Conservation (phyloP, 2,113 vertebrate species). For the Epinephelus fuscoguttatus region DNA sequence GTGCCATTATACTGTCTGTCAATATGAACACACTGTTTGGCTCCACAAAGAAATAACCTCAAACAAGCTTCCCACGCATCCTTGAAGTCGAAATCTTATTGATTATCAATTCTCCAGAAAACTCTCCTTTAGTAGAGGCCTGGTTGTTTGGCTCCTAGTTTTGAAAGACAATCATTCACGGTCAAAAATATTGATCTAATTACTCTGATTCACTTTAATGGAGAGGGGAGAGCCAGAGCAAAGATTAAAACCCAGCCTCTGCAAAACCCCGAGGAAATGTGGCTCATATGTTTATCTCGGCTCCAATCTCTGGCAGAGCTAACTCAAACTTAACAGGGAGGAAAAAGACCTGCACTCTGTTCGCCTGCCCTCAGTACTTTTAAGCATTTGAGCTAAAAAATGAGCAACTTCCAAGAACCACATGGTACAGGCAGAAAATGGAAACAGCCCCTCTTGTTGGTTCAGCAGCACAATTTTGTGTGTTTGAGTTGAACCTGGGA, state of each 20-base stretch:
- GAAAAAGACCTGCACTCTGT: conserved; percentile 30
- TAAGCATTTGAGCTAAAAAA: conserved; percentile 19
- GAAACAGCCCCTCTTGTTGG: conserved; percentile 34
- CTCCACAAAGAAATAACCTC: conserved; percentile 23
- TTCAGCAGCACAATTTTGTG: conserved; percentile 3
- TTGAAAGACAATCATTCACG: conserved; percentile 23
- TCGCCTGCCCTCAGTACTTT: conserved; percentile 6
- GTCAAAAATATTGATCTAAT: conserved; percentile 68
- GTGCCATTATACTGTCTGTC: conserved; percentile 34
- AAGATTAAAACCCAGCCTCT: conserved; percentile 40
- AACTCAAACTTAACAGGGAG: conserved; percentile 11
- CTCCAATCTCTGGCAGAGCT: conserved; percentile 34
- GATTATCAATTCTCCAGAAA: conserved; percentile 46
- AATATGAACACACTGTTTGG: conserved; percentile 5
- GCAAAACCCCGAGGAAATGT: conserved; percentile 52
- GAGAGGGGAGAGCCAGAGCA: conserved; percentile 22
- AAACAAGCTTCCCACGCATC: conserved; percentile 41
- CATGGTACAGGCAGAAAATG: conserved; percentile 38
- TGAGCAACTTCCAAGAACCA: conserved; percentile 48
- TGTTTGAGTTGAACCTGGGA: conserved; percentile 38
- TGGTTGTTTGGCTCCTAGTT: conserved; percentile 9
- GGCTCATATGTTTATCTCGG: conserved; percentile 57
- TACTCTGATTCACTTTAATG: conserved; percentile 52
- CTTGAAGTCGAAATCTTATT: conserved; percentile 25
- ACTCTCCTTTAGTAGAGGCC: not conserved